A percentile compares a stretch with the other conserved stretches of the same genome.
Conservation (phyloP, 2,797 vertebrate species). For the Malurus splendens region DNA sequence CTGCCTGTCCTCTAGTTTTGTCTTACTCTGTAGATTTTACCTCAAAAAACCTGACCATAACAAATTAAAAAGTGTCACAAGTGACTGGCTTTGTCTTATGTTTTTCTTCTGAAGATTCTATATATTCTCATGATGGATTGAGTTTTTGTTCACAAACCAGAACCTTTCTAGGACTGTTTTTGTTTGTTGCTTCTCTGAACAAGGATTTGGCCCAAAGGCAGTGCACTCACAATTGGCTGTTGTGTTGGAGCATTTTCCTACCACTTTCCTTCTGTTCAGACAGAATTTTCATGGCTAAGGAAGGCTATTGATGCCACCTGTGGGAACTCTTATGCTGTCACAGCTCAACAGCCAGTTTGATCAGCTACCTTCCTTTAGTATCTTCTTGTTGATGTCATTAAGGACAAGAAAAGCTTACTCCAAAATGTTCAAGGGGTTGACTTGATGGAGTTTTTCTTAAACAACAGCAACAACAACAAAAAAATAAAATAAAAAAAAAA, state of each 20-base stretch:
- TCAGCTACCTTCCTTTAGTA: not conserved
- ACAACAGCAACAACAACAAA: too few relatives aligned
- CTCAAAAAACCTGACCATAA: not conserved
- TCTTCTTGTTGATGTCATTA: not conserved
- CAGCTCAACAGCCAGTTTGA: not conserved
- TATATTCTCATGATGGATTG: not conserved
- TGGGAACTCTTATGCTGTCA: not conserved
- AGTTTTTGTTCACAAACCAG: not conserved
- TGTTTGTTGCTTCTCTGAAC: not conserved
- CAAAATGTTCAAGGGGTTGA: not conserved
- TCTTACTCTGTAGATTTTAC: not conserved
- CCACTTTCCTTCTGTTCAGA: not conserved
- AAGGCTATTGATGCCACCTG: not conserved
- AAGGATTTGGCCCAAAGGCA: not conserved
- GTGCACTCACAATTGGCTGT: accelerated
- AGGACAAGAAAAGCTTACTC: not conserved
- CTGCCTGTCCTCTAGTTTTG: not conserved
- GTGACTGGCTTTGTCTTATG: not conserved
- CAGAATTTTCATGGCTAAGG: not conserved
- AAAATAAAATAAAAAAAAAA: too few relatives aligned
- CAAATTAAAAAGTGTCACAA: constrained; percentile 17
- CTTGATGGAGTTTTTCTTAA: not conserved
- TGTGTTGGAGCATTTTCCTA: not conserved
- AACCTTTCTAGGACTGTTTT: not conserved
- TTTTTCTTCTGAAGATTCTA: not conserved